Base-by-base conservation (phyloP, 2,888 invertebrate species). In the Glaucopsyche alexis region DNA sequence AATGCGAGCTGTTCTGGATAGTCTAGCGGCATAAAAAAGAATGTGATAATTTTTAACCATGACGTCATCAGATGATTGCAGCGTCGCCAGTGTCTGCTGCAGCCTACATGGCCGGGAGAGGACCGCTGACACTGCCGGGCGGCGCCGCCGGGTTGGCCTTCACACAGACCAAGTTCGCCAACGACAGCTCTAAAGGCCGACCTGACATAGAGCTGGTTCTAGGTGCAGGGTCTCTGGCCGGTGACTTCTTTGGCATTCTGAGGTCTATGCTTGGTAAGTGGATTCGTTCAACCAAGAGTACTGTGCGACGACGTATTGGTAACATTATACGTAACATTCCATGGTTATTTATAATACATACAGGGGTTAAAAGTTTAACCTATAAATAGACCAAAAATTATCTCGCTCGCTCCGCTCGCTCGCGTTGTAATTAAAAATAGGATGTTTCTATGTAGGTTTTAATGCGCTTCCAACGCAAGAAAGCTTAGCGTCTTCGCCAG, bases 171-270 rank as follows among this genome's bases (percentile, higher is more conserved):
- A 94, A 94, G 71, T 93, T 93, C 74, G 93, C 95, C 0, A 80
- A 55, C 82, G 91, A 93, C 73, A 93, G 94, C 76, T 94, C 95
- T 79, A 94, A 95, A 0, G 96, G 96, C 76, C 94, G 97, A 75
- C 96, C 97, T 0, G 97, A 97, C 80, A 94, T 97, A 75, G 97
- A 98, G 84, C 88, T 97, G 14, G 96, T 97, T 9, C 93, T 97
- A 86, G 96, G 96, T 0, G 95, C 96, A 14, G 96, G 97, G 0
- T 95, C 96, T 0, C 86, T 97, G 9, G 96, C 95, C 72, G 95
- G 96, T 0, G 97, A 97, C 81, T 87, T 94, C 13, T 93, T 96
- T 72, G 96, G 96, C 14, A 94, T 95, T 60, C 85, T 96, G 77
- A 89, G 96, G 65, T 90, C 94, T 74, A 84, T 96, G 19, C 86